Evolutionary conservation across 2,797 vertebrate species (phyloP).

Genomic region (Hafferia zeledoni): DNA sequence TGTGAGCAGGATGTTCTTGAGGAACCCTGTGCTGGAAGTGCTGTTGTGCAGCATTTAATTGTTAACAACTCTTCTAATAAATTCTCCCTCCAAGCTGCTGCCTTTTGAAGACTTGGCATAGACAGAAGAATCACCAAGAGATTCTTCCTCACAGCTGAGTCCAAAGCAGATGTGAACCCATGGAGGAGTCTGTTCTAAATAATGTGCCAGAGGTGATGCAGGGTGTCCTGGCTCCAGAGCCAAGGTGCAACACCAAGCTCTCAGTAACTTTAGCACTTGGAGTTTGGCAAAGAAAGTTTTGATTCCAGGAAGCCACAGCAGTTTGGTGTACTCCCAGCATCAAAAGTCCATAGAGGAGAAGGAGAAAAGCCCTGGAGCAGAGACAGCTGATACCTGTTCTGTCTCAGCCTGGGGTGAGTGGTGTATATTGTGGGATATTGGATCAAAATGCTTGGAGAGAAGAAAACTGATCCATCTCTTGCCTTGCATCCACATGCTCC

Average conservation of each 20-base stretch:
- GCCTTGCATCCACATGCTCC: background rate
- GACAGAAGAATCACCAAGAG: background rate
- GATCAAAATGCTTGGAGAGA: constrained; percentile 22
- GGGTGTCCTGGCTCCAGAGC: background rate
- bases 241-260: background rate
- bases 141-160: background rate
- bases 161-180: background rate
- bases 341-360: background rate
- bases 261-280: background rate
- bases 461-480: constrained; percentile 19
- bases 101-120: background rate
- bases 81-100: background rate
- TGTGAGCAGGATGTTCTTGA: background rate
- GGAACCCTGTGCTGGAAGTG: constrained; percentile 17
- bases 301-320: background rate
- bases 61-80: constrained; percentile 26
- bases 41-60: constrained; percentile 26
- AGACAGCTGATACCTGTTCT: constrained; percentile 15
- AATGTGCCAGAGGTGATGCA: background rate
- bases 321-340: background rate
- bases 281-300: background rate
- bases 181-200: background rate
- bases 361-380: background rate
- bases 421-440: background rate
- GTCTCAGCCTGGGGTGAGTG: background rate